Evolutionary conservation across 2,888 invertebrate genomes (phyloP).

Genomic region (Erebia ligea): DNA sequence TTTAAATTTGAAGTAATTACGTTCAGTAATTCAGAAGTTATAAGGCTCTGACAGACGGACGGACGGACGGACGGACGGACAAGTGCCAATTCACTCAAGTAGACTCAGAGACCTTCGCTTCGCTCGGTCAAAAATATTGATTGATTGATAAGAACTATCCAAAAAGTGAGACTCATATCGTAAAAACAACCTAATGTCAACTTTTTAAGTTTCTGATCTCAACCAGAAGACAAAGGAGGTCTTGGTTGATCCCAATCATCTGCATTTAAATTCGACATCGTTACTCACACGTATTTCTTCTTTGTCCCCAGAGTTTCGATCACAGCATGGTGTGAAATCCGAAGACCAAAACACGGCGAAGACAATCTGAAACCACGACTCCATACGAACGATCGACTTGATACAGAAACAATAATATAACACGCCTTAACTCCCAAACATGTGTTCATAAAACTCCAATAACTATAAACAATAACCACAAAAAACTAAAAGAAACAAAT

Average conservation of each 20-base stretch:
- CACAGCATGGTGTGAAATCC: conserved; percentile 46
- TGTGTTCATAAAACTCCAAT: conserved; percentile 31
- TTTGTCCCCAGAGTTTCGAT: conserved; percentile 60
- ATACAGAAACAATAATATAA: conserved; percentile 19
- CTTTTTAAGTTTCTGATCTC: too few species aligned
- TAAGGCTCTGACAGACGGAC: too few species aligned
- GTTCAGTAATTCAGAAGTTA: too few species aligned
- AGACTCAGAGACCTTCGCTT: too few species aligned
- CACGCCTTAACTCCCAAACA: conserved; percentile 28
- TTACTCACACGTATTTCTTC: conserved; percentile 14
- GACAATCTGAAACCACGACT: conserved; percentile 53
- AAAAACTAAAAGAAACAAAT: neutral
- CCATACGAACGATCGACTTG: conserved; percentile 66
- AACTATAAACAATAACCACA: conserved; percentile 1
- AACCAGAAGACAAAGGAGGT: too few species aligned
- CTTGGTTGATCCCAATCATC: neutral
- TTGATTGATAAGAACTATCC: too few species aligned
- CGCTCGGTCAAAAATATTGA: too few species aligned
- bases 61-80: too few species aligned
- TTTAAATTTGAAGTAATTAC: too few species aligned
- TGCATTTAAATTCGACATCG: neutral
- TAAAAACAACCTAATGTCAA: too few species aligned
- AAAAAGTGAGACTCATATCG: too few species aligned
- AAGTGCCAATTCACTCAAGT: too few species aligned
- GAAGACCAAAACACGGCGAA: conserved; percentile 37